Evolutionary conservation across 2,113 vertebrate genomes (phyloP), one percentile per base, ranked within the genome.

Genomic region (Xyliphius kryptos): DNA sequence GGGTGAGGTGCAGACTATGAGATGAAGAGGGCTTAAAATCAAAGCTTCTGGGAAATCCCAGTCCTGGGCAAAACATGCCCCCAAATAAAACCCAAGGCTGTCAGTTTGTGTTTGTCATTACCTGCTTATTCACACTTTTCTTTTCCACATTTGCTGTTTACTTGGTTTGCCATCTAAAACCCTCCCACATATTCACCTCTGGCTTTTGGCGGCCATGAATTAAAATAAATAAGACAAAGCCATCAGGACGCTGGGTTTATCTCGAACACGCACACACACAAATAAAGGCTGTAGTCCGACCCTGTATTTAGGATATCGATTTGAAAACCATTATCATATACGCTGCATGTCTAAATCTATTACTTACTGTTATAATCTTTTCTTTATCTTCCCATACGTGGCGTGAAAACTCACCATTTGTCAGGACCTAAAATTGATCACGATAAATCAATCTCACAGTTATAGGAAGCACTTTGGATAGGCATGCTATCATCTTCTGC

Each of bases 11-110:
- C 68, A 0, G 1, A 76, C 77, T 55, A 69, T 75, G 74, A 52
- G 26, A 44, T 60, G 47, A 8, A 11, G 79, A 79, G 59, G 76
- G 83, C 80, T 88, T 81, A 77, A 83, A 79, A 67, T 81, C 77
- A 76, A 80, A 80, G 77, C 74, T 15, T 17, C 62, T 76, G 83
- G 75, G 76, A 74, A 71, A 68, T 77, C 88, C 81, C 80, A 52
- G 0, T 77, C 76, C 78, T 74, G 61, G 12, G 57, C 75, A 68
- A 76, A 78, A 68, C 52, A 53, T 52, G 56, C 3, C 49, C 76
- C 79, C 80, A 72, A 70, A 80, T 78, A 61, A 77, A 77, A 13
- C 49, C 22, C 1, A 22, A 49, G 41, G 46, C 64, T 66, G 61
- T 69, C 57, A 66, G 46, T 47, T 61, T 56, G 40, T 61, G 66